A percentile compares a stretch with the other conserved stretches of the same genome.
phyloP scores from a whole-genome alignment of 2,888 invertebrate species.

The Cenopis cana region DNA sequence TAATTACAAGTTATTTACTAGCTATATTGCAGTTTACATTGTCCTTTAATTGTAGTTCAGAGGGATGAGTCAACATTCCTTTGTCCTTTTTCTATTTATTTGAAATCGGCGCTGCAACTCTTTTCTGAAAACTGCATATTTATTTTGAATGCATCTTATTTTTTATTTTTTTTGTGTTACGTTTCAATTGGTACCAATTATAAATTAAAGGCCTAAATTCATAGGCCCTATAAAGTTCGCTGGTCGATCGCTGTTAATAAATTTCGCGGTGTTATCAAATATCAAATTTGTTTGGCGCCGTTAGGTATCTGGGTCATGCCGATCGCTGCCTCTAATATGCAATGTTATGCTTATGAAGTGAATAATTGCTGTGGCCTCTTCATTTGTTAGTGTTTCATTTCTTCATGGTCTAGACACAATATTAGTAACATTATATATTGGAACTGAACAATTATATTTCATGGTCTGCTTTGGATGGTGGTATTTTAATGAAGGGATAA shows the following conservation, averaged over 20 bases:
- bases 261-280: slow-evolving; percentile 55
- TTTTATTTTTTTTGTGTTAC: too few relatives aligned
- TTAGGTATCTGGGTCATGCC: slow-evolving; percentile 54
- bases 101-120: too few relatives aligned
- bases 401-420: neutral
- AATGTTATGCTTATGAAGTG: slow-evolving; percentile 52
- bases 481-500: neutral
- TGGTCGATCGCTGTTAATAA: slow-evolving; percentile 29
- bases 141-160: too few relatives aligned
- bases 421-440: neutral
- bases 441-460: neutral
- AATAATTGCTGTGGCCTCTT: slow-evolving; percentile 46
- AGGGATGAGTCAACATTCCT: neutral
- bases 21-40: neutral
- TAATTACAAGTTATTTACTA: too few relatives aligned
- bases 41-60: neutral
- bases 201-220: neutral
- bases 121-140: too few relatives aligned
- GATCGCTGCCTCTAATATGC: slow-evolving; percentile 49
- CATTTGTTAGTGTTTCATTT: slow-evolving; percentile 31
- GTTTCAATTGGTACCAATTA: too few relatives aligned
- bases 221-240: neutral
- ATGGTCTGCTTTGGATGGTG: neutral
- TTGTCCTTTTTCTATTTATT: too few relatives aligned
- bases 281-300: slow-evolving; percentile 48